Base-by-base conservation (phyloP, 2,797 vertebrate genomes). In the Acridotheres tristis region DNA sequence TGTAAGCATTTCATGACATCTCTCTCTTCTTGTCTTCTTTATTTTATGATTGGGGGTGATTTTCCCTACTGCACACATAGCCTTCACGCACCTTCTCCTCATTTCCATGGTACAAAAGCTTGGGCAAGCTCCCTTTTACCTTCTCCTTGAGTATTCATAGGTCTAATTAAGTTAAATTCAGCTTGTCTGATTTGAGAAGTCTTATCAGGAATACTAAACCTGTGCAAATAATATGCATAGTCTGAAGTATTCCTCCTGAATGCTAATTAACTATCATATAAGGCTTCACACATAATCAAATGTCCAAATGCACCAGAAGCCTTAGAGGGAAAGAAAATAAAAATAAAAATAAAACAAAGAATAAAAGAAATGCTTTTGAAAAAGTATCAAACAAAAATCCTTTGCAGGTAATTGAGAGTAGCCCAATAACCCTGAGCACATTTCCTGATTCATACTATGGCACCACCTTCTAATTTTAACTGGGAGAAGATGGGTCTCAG, bases 141-240 rank as follows among this genome's bases (percentile, higher is more conserved):
- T 95, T 82, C 68, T 82, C 55, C 71, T 92, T 48, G 38, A 96
- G 88, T 92, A 95, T 97, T 97, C 93, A 65, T 72, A 94, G 88
- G 94, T 96, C 95, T 97, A 98, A 97, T 97, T 97, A 97, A 94
- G 96, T 96, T 96, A 96, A 96, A 95, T 97, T 96, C 96, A 96
- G 85, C 69, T 95, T 85, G 72, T 97, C 91, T 97, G 94, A 97
- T 97, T 96, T 96, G 71, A 97, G 92, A 96, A 96, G 76, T 75
- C 95, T 97, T 97, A 97, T 98, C 96, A 97, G 94, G 75, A 96
- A 97, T 94, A 96, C 75, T 97, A 97, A 98, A 97, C 95, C 94
- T 95, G 92, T 89, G 93, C 91, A 97, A 97, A 97, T 95, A 97
- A 95, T 92, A 96, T 92, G 71, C 93, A 94, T 66, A 96, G 89